Percentiles rank a stretch among this genome's conserved stretches.
Evolutionary conservation across 2,888 invertebrate species (phyloP).

Genomic region (Xanthorhoe spadicearia): DNA sequence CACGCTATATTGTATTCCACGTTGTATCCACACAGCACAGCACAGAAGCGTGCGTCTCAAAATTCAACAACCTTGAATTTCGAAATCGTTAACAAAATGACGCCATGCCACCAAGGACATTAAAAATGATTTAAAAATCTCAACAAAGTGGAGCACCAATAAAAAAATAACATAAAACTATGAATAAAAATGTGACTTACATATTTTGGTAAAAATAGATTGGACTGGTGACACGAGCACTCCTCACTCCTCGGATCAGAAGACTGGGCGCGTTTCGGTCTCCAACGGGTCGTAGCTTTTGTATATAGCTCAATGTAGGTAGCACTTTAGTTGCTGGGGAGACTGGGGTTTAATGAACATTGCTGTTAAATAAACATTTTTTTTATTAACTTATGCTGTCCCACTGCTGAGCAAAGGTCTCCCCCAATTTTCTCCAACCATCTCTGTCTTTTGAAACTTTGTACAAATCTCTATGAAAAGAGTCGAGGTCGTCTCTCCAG

Average conservation of each 20-base stretch:
- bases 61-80: background rate
- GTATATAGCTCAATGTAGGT: background rate
- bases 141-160: background rate
- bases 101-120: background rate
- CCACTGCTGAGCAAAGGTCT: too few species aligned
- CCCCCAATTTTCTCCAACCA: too few species aligned
- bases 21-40: background rate
- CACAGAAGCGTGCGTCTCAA: background rate
- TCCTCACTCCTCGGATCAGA: background rate
- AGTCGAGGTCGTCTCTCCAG: too few species aligned
- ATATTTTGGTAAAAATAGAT: background rate
- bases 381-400: too few species aligned
- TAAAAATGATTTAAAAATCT: background rate
- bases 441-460: too few species aligned
- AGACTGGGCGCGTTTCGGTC: background rate
- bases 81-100: background rate
- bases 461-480: too few species aligned
- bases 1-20: background rate
- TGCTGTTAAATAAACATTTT: too few species aligned
- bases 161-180: background rate
- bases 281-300: background rate
- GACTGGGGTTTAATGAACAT: background rate
- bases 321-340: background rate
- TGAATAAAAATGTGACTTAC: constrained; percentile 1
- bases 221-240: background rate